phyloP scores from a whole-genome alignment of 2,888 invertebrate species.

The Parnassius mnemosyne region DNA sequence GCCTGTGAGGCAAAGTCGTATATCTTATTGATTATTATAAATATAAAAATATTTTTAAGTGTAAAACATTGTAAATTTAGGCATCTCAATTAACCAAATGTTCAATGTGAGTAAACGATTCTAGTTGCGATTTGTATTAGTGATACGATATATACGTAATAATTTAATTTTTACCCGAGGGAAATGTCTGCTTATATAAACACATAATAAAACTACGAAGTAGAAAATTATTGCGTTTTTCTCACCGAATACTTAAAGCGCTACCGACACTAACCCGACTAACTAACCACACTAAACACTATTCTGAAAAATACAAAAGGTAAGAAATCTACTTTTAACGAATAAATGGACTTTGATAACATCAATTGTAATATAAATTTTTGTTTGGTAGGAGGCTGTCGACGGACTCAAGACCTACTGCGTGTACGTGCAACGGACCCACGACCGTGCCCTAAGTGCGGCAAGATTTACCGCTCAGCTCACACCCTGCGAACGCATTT shows the following conservation, averaged over 20 bases:
- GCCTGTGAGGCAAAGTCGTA: conserved; percentile 77
- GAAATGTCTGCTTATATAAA: conserved; percentile 78
- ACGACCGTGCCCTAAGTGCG: conserved; percentile 94
- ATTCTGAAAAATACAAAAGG: conserved; percentile 1
- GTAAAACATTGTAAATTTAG: conserved; percentile 65
- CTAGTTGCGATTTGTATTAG: conserved; percentile 79
- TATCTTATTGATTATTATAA: conserved; percentile 64
- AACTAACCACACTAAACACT: conserved; percentile 6
- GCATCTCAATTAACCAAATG: conserved; percentile 76
- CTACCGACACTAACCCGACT: neutral
- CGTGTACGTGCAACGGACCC: conserved; percentile 95
- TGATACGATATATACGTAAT: conserved; percentile 80
- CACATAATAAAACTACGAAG: conserved; percentile 78
- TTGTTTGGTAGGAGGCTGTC: conserved; percentile 77
- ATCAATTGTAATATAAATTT: neutral
- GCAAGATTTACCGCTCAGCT: conserved; percentile 94
- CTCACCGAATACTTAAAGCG: neutral
- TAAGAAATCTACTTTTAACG: conserved; percentile 8
- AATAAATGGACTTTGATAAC: conserved; percentile 1
- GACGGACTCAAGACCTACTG: conserved; percentile 90
- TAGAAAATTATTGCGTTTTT: conserved; percentile 51
- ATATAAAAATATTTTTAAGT: conserved; percentile 60
- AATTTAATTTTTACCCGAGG: conserved; percentile 78
- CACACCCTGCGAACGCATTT: conserved; percentile 94
- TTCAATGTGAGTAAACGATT: conserved; percentile 78